These are phyloP conservation scores for Latrodectus geometricus DNA, from an alignment of 1,140 invertebrate genomes.

Conservation along the genomic window DNA sequence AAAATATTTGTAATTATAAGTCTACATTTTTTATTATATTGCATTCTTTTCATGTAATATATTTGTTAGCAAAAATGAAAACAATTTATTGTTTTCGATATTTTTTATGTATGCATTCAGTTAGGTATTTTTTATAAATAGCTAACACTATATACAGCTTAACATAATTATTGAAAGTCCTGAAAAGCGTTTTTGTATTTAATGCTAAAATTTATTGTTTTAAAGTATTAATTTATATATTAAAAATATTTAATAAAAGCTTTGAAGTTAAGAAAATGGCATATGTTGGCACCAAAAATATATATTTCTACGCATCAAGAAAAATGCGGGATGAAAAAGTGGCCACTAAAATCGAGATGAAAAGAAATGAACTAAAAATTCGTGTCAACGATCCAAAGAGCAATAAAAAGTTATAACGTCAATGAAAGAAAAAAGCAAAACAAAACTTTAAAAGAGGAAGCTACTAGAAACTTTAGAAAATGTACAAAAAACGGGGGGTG, in stretches of 20 bases:
- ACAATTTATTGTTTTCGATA: too few relatives aligned
- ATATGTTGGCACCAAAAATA: background rate
- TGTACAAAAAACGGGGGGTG: constrained; percentile 25
- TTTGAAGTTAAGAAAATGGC: background rate
- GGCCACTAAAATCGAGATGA: background rate
- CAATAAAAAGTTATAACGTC: constrained; percentile 45
- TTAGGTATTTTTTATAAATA: too few relatives aligned
- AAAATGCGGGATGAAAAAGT: background rate
- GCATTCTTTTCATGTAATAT: too few relatives aligned
- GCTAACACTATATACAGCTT: too few relatives aligned
- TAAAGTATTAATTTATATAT: background rate
- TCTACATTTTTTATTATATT: too few relatives aligned
- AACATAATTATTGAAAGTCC: too few relatives aligned
- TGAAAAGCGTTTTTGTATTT: too few relatives aligned
- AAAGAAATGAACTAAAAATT: constrained; percentile 50
- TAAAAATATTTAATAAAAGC: constrained; percentile 11
- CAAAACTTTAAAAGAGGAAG: background rate
- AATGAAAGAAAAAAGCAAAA: constrained; percentile 9
- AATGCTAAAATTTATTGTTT: too few relatives aligned
- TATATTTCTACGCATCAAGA: too few relatives aligned
- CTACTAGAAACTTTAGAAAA: constrained; percentile 19
- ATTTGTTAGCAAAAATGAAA: too few relatives aligned
- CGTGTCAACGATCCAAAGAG: constrained; percentile 51
- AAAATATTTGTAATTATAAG: too few relatives aligned
- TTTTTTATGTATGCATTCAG: too few relatives aligned